These are phyloP conservation scores for Enteromius fasciolatus DNA, from an alignment of 2,797 vertebrate genomes.

Conservation along the genomic window DNA sequence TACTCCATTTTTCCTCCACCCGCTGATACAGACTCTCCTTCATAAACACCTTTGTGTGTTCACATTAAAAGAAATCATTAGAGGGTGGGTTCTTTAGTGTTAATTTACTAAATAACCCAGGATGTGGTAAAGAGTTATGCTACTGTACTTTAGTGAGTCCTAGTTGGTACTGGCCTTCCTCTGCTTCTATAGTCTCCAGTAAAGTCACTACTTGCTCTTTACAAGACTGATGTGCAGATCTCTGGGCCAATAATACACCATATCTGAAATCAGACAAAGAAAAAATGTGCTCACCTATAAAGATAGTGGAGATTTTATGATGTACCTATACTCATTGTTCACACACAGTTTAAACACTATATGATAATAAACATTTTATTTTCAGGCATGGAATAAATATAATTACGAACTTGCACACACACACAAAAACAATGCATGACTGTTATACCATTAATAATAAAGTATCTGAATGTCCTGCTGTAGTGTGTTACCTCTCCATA, in stretches of 20 bases:
- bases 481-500: conserved; percentile 79
- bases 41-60: conserved; percentile 83
- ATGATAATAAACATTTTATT: too few relatives aligned
- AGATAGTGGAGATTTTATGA: not conserved
- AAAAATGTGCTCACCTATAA: not conserved
- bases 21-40: conserved; percentile 82
- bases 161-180: conserved; percentile 73
- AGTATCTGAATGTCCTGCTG: not conserved
- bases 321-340: not conserved
- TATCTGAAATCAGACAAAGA: conserved; percentile 71
- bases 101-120: not conserved
- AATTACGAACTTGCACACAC: too few relatives aligned
- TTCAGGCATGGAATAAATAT: too few relatives aligned
- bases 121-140: not conserved
- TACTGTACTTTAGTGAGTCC: conserved; percentile 76
- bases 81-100: conserved; percentile 3
- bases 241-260: conserved; percentile 71
- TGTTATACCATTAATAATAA: not conserved
- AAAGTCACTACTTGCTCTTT: conserved; percentile 73
- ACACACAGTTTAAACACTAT: not conserved
- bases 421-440: not conserved
- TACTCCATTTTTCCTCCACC: conserved; percentile 81
- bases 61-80: not conserved
- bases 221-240: conserved; percentile 56
- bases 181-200: conserved; percentile 74